Evolutionary conservation across 2,113 vertebrate species (phyloP), one percentile per base, ranked within the genome.

Genomic region (Anas platyrhynchos): DNA sequence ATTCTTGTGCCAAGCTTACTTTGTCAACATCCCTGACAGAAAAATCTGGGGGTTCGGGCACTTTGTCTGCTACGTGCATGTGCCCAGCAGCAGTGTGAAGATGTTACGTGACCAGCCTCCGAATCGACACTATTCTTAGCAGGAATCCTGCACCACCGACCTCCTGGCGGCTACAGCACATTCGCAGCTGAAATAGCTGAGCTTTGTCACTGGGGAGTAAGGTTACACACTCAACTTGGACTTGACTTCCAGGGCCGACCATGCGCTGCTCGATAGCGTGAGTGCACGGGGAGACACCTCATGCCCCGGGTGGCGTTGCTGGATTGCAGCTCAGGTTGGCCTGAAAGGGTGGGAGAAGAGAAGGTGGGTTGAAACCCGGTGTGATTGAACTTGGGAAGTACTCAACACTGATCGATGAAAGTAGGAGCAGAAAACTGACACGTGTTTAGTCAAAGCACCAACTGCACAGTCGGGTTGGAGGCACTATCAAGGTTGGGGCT

Each of bases 101-200:
- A 32, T 18, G 88, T 38, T n/a, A 59, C 48, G 76, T 81, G 94
- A 77, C 23, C 67, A 65, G 54, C 61, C 26, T 34, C 54, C 44
- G 67, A 43, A 41, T 34, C 77, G 22, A 25, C 85, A 81, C 77
- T 93, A 44, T 94, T 89, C 92, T 91, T 68, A 95, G 93, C 93
- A 87, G 79, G 94, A 89, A 93, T 96, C 78, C 18, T 68, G 78
- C 86, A 79, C 66, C 67, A 82, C 76, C 79, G 84, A 86, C 73
- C 88, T 93, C 83, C 81, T 84, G 92, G 86, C 95, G 92, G 93
- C 87, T 81, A 13, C 86, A 91, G 93, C 83, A 75, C 44, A 26
- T 68, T 91, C 89, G 41, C 85, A 94, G 79, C 94, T 93, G 92
- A 93, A 59, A 44, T 79, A 55, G 84, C 84, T 46, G 8, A 11